Conservation (phyloP, 1,140 invertebrate genomes). For the Stegodyphus mimosarum region DNA sequence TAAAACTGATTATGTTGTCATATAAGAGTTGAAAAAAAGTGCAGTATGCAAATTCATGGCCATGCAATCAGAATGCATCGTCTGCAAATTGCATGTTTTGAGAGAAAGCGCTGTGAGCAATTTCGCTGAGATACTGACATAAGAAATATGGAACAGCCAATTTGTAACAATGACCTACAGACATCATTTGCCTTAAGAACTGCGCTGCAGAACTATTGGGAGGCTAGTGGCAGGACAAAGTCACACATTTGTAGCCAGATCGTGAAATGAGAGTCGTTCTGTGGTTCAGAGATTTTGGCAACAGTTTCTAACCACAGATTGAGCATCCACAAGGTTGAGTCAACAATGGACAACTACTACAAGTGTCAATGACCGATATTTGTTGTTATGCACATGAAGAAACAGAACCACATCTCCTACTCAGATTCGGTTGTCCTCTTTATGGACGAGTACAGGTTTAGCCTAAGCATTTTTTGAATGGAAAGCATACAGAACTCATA, state of each 20-base stretch:
- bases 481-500: too few relatives aligned
- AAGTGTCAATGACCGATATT: conserved; percentile 1
- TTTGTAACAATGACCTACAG: neutral
- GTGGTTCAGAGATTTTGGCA: neutral
- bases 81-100: neutral
- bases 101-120: neutral
- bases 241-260: conserved; percentile 1
- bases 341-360: conserved; percentile 8
- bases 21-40: too few relatives aligned
- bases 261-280: neutral
- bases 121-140: neutral
- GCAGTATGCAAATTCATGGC: too few relatives aligned
- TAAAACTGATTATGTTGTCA: too few relatives aligned
- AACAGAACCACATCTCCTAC: conserved; percentile 4
- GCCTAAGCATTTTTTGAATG: too few relatives aligned
- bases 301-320: conserved; percentile 8
- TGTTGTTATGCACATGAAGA: neutral
- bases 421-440: conserved; percentile 2
- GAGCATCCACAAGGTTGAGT: conserved; percentile 5
- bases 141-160: conserved; percentile 11
- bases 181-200: neutral
- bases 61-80: too few relatives aligned
- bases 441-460: neutral
- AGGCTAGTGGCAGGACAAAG: neutral
- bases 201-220: conserved; percentile 2